Evolutionary conservation across 2,888 invertebrate species (phyloP).

Genomic region (Eupithecia vulgata): DNA sequence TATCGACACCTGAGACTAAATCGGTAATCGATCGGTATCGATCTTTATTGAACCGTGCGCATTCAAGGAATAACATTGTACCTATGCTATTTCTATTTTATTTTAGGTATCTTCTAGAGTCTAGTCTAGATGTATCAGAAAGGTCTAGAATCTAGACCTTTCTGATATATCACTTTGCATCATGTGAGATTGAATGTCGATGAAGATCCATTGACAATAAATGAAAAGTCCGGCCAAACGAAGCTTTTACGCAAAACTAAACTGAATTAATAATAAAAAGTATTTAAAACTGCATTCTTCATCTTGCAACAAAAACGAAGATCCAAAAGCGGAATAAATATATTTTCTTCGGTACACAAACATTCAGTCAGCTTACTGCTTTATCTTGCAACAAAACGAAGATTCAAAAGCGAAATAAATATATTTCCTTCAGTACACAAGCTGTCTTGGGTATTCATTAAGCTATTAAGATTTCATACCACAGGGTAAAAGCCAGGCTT

Average conservation of each 20-base stretch:
- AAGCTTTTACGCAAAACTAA: background rate
- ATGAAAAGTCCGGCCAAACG: too few relatives aligned
- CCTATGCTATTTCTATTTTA: too few relatives aligned
- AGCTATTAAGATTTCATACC: background rate
- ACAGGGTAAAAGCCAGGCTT: background rate
- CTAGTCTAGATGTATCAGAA: too few relatives aligned
- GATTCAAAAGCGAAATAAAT: background rate
- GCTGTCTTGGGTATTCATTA: conserved; percentile 2
- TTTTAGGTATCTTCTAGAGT: too few relatives aligned
- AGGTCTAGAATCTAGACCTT: too few relatives aligned
- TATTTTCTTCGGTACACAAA: background rate
- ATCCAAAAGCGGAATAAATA: conserved; percentile 2
- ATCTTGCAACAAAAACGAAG: background rate
- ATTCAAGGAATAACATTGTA: background rate
- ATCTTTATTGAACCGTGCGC: background rate
- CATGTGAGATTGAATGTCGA: too few relatives aligned
- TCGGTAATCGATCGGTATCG: background rate
- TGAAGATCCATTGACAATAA: too few relatives aligned
- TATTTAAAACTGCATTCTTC: background rate
- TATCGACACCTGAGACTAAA: background rate
- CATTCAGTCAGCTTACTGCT: too few relatives aligned
- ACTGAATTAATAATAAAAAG: background rate
- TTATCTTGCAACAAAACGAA: conserved; percentile 1
- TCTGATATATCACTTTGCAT: too few relatives aligned
- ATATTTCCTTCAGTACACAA: background rate